Conservation (phyloP, 2,888 invertebrate genomes). For the Cantharis rufa region DNA sequence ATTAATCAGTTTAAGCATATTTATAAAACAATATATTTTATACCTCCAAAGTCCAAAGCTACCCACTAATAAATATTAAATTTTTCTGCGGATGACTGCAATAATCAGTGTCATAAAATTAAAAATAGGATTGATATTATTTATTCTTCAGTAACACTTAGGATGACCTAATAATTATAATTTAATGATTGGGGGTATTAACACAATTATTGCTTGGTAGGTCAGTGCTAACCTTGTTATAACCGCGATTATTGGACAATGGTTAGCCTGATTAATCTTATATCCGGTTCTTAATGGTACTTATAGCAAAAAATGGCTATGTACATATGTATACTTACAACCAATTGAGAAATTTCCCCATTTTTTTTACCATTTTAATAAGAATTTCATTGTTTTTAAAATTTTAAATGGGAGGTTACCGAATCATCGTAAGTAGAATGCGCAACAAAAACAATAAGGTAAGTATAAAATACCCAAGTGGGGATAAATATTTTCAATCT, state of each 20-base stretch:
- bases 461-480: neutral
- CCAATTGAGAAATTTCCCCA: neutral
- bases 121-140: no score
- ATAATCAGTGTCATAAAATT: no score
- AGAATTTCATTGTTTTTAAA: neutral
- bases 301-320: neutral
- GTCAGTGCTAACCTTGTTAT: neutral
- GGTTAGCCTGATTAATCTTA: neutral
- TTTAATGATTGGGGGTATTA: neutral
- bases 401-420: neutral
- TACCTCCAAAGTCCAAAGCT: no score
- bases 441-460: neutral
- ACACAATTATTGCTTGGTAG: neutral
- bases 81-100: no score
- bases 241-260: neutral
- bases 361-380: neutral
- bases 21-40: no score
- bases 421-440: neutral
- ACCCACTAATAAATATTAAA: no score
- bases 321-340: neutral
- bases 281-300: neutral
- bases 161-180: neutral
- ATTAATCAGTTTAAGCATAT: no score
- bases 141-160: neutral
- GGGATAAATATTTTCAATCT: neutral